Percentiles rank a stretch among this genome's conserved stretches.
Evolutionary conservation across 2,888 invertebrate genomes (phyloP).

Genomic region (Perizoma affinitatum): DNA sequence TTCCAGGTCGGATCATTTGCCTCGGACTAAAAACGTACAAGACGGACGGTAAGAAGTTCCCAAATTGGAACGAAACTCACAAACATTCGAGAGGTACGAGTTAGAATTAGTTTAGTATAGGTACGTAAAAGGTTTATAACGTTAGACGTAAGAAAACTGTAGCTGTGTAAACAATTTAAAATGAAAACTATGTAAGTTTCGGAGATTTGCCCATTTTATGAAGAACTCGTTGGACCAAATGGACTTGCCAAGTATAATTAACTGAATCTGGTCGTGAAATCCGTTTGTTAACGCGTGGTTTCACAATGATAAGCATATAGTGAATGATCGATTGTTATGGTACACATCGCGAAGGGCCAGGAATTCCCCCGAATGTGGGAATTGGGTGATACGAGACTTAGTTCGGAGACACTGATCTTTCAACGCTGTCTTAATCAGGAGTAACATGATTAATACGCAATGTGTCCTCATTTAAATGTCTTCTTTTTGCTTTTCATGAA

Average conservation of each 20-base stretch:
- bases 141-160: too few species aligned
- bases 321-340: slow-evolving; percentile 5
- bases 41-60: slow-evolving; percentile 21
- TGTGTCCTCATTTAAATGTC: slow-evolving; percentile 1
- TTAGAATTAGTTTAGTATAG: slow-evolving; percentile 41
- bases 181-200: too few species aligned
- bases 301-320: slow-evolving; percentile 17
- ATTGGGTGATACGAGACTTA: slow-evolving; percentile 15
- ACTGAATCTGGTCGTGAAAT: background rate
- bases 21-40: slow-evolving; percentile 24
- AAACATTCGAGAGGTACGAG: slow-evolving; percentile 22
- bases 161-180: too few species aligned
- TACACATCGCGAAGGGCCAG: slow-evolving; percentile 16
- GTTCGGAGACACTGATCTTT: slow-evolving; percentile 15
- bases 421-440: slow-evolving; percentile 11
- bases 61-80: slow-evolving; percentile 28
- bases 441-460: slow-evolving; percentile 15
- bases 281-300: background rate
- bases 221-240: too few species aligned
- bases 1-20: slow-evolving; percentile 21
- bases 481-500: background rate
- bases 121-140: too few species aligned
- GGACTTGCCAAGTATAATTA: too few species aligned
- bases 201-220: too few species aligned
- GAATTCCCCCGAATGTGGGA: slow-evolving; percentile 21